A percentile compares a stretch with the other conserved stretches of the same genome.
These are phyloP conservation scores for Drosophila neotestacea DNA, from an alignment of 2,888 invertebrate genomes.

Conservation along the genomic window DNA sequence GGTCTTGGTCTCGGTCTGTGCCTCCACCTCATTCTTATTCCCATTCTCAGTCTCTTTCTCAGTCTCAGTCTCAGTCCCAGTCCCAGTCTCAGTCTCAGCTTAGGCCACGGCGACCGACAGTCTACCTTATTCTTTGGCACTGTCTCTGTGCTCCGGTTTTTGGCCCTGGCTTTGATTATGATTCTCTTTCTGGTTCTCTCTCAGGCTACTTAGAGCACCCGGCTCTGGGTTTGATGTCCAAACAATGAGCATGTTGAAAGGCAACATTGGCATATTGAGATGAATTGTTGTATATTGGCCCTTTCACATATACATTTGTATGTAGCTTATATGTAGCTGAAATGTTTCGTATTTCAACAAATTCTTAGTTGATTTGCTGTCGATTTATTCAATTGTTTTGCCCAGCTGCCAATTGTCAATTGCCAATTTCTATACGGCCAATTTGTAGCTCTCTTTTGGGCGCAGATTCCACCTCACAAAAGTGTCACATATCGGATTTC, in stretches of 20 bases:
- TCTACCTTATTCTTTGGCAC: conserved; percentile 27
- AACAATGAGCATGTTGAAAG: conserved; percentile 77
- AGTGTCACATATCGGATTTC: conserved; percentile 15
- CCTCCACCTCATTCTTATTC: conserved; percentile 14
- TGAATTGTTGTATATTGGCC: conserved; percentile 74
- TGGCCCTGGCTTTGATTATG: conserved; percentile 9
- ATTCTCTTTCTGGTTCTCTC: conserved; percentile 24
- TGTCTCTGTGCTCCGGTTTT: conserved; percentile 9
- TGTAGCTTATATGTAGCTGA: not conserved
- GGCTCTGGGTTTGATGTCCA: conserved; percentile 69
- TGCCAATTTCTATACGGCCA: conserved; percentile 6
- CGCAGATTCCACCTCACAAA: conserved; percentile 2
- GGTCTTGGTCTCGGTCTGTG: conserved; percentile 11
- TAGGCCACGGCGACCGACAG: conserved; percentile 22
- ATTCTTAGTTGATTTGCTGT: conserved; percentile 46
- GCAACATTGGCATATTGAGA: conserved; percentile 81
- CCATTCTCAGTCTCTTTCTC: conserved; percentile 8
- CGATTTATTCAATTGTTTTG: conserved; percentile 49
- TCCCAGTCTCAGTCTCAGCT: conserved; percentile 10
- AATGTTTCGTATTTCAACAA: conserved; percentile 53
- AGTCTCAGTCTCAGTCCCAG: conserved; percentile 1
- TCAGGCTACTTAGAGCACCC: conserved; percentile 56
- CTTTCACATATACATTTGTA: conserved; percentile 27
- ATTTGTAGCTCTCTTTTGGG: conserved; percentile 52
- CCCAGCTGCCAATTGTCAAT: conserved; percentile 38